Evolutionary conservation across 2,113 vertebrate genomes (phyloP).

Genomic region (Caloenas nicobarica): DNA sequence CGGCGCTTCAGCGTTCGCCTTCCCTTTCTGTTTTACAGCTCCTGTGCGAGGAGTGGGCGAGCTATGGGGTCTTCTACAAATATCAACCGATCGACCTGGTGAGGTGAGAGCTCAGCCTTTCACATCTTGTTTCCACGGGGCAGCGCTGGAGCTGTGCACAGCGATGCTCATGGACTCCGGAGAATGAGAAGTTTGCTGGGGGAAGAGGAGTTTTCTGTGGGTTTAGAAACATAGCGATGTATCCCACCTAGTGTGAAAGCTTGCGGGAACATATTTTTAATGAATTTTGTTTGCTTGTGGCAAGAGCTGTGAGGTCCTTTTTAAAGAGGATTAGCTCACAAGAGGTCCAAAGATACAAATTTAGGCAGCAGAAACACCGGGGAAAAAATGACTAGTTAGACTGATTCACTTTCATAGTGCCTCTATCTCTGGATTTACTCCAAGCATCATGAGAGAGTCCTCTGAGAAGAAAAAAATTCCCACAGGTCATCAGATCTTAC

Average conservation of each 20-base stretch:
- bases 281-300: not conserved
- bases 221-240: not conserved
- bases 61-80: slow-evolving; percentile 95
- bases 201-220: not conserved
- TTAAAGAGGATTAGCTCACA: not conserved
- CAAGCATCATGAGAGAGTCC: slow-evolving; percentile 25
- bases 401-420: not conserved
- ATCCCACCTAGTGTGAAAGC: not conserved
- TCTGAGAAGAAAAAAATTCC: slow-evolving; percentile 58
- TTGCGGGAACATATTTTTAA: not conserved
- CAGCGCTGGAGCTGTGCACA: not conserved
- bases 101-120: slow-evolving; percentile 77
- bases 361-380: not conserved
- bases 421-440: not conserved
- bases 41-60: slow-evolving; percentile 94
- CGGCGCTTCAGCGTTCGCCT: not conserved
- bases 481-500: slow-evolving; percentile 47
- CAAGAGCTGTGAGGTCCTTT: not conserved
- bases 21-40: slow-evolving; percentile 75
- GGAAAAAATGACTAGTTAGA: not conserved
- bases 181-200: not conserved
- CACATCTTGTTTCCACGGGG: rapidly evolving
- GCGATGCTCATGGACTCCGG: rapidly evolving
- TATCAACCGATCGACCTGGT: slow-evolving; percentile 95
- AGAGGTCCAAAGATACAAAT: not conserved